Evolutionary conservation across 2,113 vertebrate genomes (phyloP).

Genomic region (Andinoacara biseriatus): DNA sequence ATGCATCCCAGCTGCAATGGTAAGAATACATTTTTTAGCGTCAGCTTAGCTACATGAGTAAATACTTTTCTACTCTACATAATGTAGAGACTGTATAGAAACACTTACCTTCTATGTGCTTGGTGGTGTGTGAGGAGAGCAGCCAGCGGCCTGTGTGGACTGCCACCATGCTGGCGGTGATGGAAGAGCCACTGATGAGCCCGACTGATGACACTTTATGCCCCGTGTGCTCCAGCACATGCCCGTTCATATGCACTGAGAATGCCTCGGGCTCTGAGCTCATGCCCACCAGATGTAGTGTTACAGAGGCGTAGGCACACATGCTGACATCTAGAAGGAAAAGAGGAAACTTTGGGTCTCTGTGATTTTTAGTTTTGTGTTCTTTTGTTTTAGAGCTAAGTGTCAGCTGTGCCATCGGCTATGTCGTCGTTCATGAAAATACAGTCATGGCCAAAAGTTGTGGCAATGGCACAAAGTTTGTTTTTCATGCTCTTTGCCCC

Average conservation of each 20-base stretch:
- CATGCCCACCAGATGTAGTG: constrained; percentile 92
- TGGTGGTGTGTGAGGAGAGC: constrained; percentile 86
- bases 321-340: constrained; percentile 82
- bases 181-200: constrained; percentile 85
- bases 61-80: not conserved
- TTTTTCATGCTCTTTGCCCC: not conserved
- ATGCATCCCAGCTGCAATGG: constrained; percentile 85
- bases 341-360: not conserved
- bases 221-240: constrained; percentile 85
- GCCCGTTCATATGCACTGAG: constrained; percentile 93
- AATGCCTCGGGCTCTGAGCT: constrained; percentile 92
- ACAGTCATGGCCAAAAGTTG: not conserved
- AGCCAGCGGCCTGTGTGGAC: constrained; percentile 86
- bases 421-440: not conserved
- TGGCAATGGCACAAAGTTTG: not conserved
- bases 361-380: not conserved
- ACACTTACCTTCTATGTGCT: constrained; percentile 86
- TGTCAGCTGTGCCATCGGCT: not conserved
- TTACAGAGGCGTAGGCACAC: constrained; percentile 84
- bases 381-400: too few species aligned
- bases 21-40: not conserved
- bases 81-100: too few species aligned
- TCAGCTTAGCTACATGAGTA: not conserved
- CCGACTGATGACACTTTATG: constrained; percentile 86
- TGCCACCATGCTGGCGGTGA: constrained; percentile 86